Conservation (phyloP, 1,140 invertebrate species). For the Drosophila trapezifrons region DNA sequence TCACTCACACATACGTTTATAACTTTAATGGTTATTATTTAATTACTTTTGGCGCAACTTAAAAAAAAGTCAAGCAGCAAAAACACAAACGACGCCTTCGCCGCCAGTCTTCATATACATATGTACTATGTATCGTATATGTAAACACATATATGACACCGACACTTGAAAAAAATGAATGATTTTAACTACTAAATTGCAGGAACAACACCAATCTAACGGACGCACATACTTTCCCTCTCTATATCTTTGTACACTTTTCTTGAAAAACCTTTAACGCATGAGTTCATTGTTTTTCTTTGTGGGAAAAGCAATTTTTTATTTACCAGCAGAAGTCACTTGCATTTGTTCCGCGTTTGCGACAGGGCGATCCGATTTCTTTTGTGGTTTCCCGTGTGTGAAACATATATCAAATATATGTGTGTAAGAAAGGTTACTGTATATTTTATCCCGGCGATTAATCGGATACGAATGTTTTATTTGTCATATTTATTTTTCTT, state of each 20-base stretch:
- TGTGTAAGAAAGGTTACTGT: not conserved
- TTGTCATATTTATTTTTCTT: constrained; percentile 3
- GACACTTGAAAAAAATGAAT: constrained; percentile 34
- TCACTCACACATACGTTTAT: constrained; percentile 16
- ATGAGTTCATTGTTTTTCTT: constrained; percentile 16
- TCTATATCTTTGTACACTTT: not conserved
- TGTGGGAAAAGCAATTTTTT: constrained; percentile 3
- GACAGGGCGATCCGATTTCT: constrained; percentile 13
- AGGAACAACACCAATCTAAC: constrained; percentile 4
- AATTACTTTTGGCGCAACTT: constrained; percentile 54
- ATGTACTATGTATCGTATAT: constrained; percentile 1
- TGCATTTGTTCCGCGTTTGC: constrained; percentile 13
- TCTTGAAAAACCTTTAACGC: constrained; percentile 14
- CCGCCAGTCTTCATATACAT: constrained; percentile 16
- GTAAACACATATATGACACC: constrained; percentile 17
- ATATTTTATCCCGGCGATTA: constrained; percentile 6
- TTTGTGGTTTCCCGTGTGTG: constrained; percentile 8
- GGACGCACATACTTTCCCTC: constrained; percentile 1
- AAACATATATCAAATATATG: constrained; percentile 5
- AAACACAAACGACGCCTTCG: constrained; percentile 20
- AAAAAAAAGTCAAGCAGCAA: constrained; percentile 11
- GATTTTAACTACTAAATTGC: constrained; percentile 7
- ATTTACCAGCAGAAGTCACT: constrained; percentile 21
- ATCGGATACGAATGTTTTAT: constrained; percentile 1
- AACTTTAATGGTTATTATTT: constrained; percentile 40